Evolutionary conservation across 2,888 invertebrate genomes (phyloP).

Genomic region (Plebejus argus): DNA sequence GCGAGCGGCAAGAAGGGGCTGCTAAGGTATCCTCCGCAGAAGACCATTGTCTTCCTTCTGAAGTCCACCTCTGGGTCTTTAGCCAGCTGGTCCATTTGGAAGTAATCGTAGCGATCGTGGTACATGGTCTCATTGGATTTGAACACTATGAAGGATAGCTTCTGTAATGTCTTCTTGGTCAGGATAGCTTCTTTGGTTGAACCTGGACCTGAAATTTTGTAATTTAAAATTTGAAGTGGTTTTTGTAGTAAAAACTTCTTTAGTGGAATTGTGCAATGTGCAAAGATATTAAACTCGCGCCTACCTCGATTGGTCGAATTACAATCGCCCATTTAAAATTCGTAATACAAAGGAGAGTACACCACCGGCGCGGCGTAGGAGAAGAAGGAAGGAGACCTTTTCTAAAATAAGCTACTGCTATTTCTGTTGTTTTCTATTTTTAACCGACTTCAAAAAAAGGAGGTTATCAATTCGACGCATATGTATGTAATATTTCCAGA

Average conservation of each 20-base stretch:
- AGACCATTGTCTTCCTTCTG: slow-evolving; percentile 56
- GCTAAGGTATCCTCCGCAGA: slow-evolving; percentile 60
- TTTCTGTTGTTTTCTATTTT: too few species aligned
- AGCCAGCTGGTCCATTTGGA: slow-evolving; percentile 52
- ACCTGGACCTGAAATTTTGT: slow-evolving; percentile 19
- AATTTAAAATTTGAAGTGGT: background rate
- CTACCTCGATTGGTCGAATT: background rate
- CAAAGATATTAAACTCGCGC: too few species aligned
- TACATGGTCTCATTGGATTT: slow-evolving; percentile 1
- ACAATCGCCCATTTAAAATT: too few species aligned
- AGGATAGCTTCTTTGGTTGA: slow-evolving; percentile 8
- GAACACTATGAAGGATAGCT: background rate
- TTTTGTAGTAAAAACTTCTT: background rate
- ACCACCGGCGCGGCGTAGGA: too few species aligned
- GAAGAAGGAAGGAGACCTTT: too few species aligned
- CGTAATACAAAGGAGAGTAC: too few species aligned
- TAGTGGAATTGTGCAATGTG: too few species aligned
- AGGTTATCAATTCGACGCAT: too few species aligned
- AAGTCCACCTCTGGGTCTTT: slow-evolving; percentile 51
- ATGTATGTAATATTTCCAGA: too few species aligned
- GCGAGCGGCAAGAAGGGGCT: slow-evolving; percentile 52
- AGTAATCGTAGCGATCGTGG: slow-evolving; percentile 52
- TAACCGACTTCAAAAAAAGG: too few species aligned
- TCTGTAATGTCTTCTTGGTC: slow-evolving; percentile 14
- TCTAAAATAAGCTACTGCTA: too few species aligned